Conservation (phyloP, 2,113 vertebrate genomes). For the Ictidomys tridecemlineatus region DNA sequence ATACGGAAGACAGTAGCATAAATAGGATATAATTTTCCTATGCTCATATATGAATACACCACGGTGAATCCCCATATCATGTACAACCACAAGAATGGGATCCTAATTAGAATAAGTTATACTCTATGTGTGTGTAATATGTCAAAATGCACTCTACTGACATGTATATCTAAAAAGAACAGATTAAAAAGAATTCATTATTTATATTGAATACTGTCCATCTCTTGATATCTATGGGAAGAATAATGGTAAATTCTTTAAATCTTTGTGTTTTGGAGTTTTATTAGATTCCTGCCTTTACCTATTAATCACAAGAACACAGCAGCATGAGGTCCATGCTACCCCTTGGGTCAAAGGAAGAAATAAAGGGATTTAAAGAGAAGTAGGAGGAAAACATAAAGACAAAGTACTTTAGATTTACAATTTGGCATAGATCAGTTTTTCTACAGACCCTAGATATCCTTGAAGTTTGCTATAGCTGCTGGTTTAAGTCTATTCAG, state of each 20-base stretch:
- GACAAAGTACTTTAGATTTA: background rate
- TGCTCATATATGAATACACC: no score
- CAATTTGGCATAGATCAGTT: background rate
- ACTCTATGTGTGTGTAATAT: no score
- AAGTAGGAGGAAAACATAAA: background rate
- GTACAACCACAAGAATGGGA: no score
- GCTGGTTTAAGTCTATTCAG: background rate
- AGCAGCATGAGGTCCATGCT: background rate
- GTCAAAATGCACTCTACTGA: no score
- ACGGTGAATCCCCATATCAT: no score
- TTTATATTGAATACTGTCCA: background rate
- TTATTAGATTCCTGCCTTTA: background rate
- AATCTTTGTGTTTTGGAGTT: background rate
- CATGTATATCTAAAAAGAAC: no score
- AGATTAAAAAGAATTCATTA: background rate
- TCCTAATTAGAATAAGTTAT: no score
- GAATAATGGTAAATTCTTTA: background rate
- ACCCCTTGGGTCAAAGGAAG: background rate
- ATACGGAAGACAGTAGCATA: no score
- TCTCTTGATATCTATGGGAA: background rate
- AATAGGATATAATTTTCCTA: no score
- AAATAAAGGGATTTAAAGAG: background rate
- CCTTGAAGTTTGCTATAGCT: background rate
- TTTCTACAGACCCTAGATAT: constrained; percentile 1
- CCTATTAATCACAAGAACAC: background rate